A percentile compares a stretch with the other conserved stretches of the same genome.
These are phyloP conservation scores for Mungos mungo DNA, from an alignment of 2,113 vertebrate genomes.

Conservation along the genomic window DNA sequence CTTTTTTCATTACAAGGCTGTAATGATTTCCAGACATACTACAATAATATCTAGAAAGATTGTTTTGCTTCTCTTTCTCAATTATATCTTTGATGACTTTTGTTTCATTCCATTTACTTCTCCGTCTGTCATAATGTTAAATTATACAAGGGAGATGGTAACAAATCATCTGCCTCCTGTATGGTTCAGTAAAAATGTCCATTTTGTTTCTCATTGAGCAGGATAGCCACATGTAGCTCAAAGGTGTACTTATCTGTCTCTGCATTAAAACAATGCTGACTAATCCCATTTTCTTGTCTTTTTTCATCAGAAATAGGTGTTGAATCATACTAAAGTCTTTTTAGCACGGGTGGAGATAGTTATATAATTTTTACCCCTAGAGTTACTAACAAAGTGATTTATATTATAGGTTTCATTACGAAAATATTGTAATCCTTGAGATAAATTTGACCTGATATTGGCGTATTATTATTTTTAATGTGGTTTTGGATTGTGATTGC, in stretches of 20 bases:
- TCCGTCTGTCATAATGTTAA: background rate
- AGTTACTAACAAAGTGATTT: background rate
- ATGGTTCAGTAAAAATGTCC: background rate
- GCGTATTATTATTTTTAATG: background rate
- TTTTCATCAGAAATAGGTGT: background rate
- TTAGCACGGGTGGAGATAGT: background rate
- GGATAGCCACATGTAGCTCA: background rate
- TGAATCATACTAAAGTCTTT: background rate
- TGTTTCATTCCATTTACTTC: background rate
- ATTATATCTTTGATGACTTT: background rate
- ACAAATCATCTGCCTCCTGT: background rate
- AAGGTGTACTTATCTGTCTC: background rate
- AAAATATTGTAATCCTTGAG: background rate
- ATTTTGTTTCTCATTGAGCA: background rate
- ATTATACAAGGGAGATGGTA: background rate
- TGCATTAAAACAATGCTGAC: background rate
- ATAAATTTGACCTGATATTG: background rate
- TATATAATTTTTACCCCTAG: background rate
- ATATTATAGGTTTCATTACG: background rate
- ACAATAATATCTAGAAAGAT: background rate
- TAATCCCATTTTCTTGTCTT: background rate
- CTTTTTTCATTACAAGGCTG: background rate
- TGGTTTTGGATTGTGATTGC: background rate
- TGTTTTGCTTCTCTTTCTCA: background rate
- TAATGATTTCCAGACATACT: background rate